Base-by-base conservation (phyloP, 2,888 invertebrate genomes). In the Pyrrhia umbra region DNA sequence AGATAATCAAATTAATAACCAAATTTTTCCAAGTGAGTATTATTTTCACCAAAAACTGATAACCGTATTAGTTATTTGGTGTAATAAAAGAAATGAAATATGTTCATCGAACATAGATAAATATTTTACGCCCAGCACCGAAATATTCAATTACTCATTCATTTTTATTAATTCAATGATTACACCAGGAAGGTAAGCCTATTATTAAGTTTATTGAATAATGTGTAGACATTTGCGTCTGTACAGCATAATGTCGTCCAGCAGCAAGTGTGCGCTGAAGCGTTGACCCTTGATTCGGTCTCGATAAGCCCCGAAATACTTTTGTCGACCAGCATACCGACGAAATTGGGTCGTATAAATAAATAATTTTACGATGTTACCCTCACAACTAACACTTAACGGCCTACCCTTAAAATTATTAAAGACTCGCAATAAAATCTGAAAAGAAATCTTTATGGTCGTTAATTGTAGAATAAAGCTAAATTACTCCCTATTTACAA, bases 271-370 rank as follows among this genome's bases (percentile, higher is more conserved):
- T 90, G 88, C 88, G 88, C 88, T 89, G 90, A 91, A 92, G 85
- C 92, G 85, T 89, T 92, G 92, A 92, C 93, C 92, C 92, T 89
- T 88, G 92, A 92, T 92, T 92, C 86, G 87, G 88, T 91, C 89
- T 89, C 89, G 92, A 93, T 93, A 93, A 93, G 89, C 87, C 87
- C 89, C 91, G 82, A 92, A 92, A 92, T 91, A 92, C 91, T 92
- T 92, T 93, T 91, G 92, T 91, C 89, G 92, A 89, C 88, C 88
- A 88, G 86, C 89, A 92, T 89, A 87, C 90, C 87, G 83, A 88
- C 88, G 85, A 89, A 93, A 93, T 91, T 92, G 89, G 93, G 92
- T 91, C 92, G 89, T 90, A 92, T 93, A 92, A 92, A 92, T 92
- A 92, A 92, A 92, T 92, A 92, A 92, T 91, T 92, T 92, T 90